Percentiles rank a stretch among this genome's conserved stretches.
These are phyloP conservation scores for Pandemis heparana DNA, from an alignment of 2,888 invertebrate genomes.

Conservation along the genomic window DNA sequence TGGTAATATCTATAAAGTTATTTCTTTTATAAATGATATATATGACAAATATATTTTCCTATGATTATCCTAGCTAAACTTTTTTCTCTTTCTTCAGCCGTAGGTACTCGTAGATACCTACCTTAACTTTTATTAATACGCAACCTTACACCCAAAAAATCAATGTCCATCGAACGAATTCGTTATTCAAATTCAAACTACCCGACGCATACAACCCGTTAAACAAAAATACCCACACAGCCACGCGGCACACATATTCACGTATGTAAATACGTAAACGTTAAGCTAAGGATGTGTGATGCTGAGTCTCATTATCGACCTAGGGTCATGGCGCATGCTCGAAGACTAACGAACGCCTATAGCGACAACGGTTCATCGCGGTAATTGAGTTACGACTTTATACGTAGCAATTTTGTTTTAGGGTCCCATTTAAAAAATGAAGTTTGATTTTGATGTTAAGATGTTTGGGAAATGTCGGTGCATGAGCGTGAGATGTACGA, in stretches of 20 bases:
- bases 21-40: no score
- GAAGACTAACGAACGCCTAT: slow-evolving; percentile 82
- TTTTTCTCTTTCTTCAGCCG: no score
- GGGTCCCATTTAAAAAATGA: slow-evolving; percentile 38
- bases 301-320: slow-evolving; percentile 85
- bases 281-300: slow-evolving; percentile 85
- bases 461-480: not conserved
- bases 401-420: slow-evolving; percentile 82
- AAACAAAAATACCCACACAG: slow-evolving; percentile 40
- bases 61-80: no score
- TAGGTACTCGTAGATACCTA: no score
- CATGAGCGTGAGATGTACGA: not conserved
- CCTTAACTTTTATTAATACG: not conserved
- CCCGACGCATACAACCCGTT: slow-evolving; percentile 37
- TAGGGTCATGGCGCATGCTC: slow-evolving; percentile 86
- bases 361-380: slow-evolving; percentile 83
- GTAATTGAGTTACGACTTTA: slow-evolving; percentile 86
- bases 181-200: slow-evolving; percentile 15
- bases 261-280: slow-evolving; percentile 84
- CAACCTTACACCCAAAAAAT: not conserved
- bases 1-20: no score
- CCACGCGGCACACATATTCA: slow-evolving; percentile 71
- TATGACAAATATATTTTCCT: no score
- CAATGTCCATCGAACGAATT: slow-evolving; percentile 7
- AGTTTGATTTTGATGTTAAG: slow-evolving; percentile 20